Evolutionary conservation across 2,113 vertebrate genomes (phyloP).

Genomic region (Bufo gargarizans): DNA sequence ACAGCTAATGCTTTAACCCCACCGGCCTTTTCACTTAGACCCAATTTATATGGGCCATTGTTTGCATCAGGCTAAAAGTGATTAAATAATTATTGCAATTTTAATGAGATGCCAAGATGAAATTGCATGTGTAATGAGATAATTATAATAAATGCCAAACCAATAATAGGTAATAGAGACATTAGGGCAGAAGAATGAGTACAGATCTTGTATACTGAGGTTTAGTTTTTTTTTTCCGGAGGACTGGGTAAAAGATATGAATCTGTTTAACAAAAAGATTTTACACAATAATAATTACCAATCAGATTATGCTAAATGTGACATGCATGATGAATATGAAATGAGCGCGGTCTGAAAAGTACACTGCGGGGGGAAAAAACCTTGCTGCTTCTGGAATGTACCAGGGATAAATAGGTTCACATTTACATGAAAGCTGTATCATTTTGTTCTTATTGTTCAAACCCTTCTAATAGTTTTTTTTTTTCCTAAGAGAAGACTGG

Average conservation of each 20-base stretch:
- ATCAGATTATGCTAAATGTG: conserved; percentile 53
- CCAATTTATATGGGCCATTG: conserved; percentile 44
- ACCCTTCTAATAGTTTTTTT: not conserved
- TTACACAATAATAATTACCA: conserved; percentile 55
- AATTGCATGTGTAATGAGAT: conserved; percentile 51
- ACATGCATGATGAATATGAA: conserved; percentile 21
- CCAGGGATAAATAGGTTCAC: conserved; percentile 50
- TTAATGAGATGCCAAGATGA: conserved; percentile 49
- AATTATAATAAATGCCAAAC: conserved; percentile 53
- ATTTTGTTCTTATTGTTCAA: conserved; percentile 63
- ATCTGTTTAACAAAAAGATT: conserved; percentile 51
- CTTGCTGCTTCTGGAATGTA: conserved; percentile 54
- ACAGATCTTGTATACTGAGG: conserved; percentile 37
- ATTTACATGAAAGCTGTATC: conserved; percentile 60
- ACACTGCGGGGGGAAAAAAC: conserved; percentile 55
- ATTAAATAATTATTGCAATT: conserved; percentile 50
- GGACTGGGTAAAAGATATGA: conserved; percentile 29
- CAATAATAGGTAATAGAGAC: conserved; percentile 51
- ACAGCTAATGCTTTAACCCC: conserved; percentile 17
- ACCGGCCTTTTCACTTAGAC: conserved; percentile 41
- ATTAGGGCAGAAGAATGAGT: conserved; percentile 48
- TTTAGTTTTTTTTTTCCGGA: conserved; percentile 50
- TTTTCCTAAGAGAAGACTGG: conserved; percentile 58
- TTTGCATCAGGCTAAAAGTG: conserved; percentile 52
- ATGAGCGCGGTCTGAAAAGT: conserved; percentile 58